A percentile compares a stretch with the other conserved stretches of the same genome.
Evolutionary conservation across 2,113 vertebrate genomes (phyloP).

Genomic region (Chaetops frenatus): DNA sequence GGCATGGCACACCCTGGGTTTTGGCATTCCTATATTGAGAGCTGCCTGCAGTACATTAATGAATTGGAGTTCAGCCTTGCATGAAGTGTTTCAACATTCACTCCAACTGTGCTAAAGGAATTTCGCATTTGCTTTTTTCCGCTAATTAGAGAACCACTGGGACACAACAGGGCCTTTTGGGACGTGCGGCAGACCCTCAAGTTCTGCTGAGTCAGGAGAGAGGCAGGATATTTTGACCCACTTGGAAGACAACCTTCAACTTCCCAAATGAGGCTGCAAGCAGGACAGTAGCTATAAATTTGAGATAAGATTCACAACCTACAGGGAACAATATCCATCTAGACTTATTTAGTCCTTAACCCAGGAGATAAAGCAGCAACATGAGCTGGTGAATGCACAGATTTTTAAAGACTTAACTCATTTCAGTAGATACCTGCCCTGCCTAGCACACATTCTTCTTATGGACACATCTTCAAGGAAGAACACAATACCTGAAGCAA

Average conservation of each 20-base stretch:
- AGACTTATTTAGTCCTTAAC: background rate
- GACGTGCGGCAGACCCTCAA: background rate
- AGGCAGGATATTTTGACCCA: fast-evolving
- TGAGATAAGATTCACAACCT: background rate
- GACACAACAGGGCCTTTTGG: background rate
- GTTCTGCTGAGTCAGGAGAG: background rate
- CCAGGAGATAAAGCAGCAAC: background rate
- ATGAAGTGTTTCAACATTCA: background rate
- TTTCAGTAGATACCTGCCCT: background rate
- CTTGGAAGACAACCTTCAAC: background rate
- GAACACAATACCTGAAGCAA: background rate
- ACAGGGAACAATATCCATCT: background rate
- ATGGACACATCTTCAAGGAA: background rate
- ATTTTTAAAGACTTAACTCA: background rate
- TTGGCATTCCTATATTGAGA: background rate
- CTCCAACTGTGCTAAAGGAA: slow-evolving; percentile 21
- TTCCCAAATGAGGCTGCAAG: background rate
- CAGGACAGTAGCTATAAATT: background rate
- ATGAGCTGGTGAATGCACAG: fast-evolving
- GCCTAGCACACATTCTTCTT: background rate
- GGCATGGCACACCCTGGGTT: background rate
- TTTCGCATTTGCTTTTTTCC: background rate
- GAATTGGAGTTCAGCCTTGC: background rate
- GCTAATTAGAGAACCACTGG: background rate
- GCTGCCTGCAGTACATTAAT: background rate